phyloP scores from a whole-genome alignment of 2,888 invertebrate genomes.

The Pheosia gnoma region DNA sequence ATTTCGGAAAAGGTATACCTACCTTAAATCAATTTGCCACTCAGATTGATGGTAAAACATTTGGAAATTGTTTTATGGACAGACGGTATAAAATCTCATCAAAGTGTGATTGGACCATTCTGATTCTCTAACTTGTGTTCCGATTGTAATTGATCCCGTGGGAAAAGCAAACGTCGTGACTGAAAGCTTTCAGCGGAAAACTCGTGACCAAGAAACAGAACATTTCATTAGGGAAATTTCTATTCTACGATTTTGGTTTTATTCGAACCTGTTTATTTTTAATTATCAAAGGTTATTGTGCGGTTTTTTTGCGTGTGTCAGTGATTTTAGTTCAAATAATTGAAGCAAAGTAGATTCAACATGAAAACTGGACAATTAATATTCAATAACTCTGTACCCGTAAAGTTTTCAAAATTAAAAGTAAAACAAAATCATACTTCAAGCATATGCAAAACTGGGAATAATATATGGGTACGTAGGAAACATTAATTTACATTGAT shows the following conservation, averaged over 20 bases:
- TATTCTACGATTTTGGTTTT: not conserved
- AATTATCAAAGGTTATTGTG: too few relatives aligned
- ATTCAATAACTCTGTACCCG: too few relatives aligned
- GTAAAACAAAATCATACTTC: not conserved
- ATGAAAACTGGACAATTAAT: too few relatives aligned
- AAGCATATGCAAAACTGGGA: not conserved
- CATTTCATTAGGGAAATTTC: not conserved
- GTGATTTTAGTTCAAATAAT: too few relatives aligned
- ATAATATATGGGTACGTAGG: not conserved
- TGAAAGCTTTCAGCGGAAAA: slow-evolving; percentile 17
- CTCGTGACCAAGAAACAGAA: slow-evolving; percentile 11
- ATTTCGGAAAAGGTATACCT: not conserved
- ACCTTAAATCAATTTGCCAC: not conserved
- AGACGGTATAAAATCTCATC: slow-evolving; percentile 12
- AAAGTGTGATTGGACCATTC: slow-evolving; percentile 10
- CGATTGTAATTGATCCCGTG: slow-evolving; percentile 19
- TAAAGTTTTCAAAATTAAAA: too few relatives aligned
- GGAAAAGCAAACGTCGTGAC: slow-evolving; percentile 21
- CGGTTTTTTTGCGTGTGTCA: too few relatives aligned
- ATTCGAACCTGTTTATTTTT: not conserved
- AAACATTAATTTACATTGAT: slow-evolving; percentile 51
- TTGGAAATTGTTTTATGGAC: slow-evolving; percentile 6
- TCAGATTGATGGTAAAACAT: not conserved
- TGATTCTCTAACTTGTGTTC: slow-evolving; percentile 18
- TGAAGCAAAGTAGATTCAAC: too few relatives aligned